Base-by-base conservation (phyloP, 2,113 vertebrate species). In the Psephotus haematonotus region DNA sequence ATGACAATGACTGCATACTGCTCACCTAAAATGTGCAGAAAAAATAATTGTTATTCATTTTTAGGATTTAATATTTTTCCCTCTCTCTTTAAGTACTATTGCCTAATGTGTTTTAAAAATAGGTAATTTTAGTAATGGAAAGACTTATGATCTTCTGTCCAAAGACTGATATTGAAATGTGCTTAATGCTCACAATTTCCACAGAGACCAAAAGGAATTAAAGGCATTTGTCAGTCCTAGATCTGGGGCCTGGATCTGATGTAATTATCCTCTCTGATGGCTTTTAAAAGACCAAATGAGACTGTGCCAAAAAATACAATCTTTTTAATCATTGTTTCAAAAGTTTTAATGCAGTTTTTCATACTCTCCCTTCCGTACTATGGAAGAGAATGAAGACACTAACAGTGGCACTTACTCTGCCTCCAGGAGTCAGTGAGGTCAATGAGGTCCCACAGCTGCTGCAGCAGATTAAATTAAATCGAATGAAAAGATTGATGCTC, bases 11-110 rank as follows among this genome's bases (percentile, higher is more conserved):
- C 28, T 77, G 47, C 35, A 31, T 1, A 3, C 43, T 17, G 37
- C 63, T 80, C 49, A 65, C 87, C 57, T 46, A 62, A 27, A 74
- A 81, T 0, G 1, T 14, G 39, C 49, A 74, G 71, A 27, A 76
- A 88, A 97, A 94, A 96, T 86, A 80, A 76, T 77, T 84, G 55
- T 77, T 86, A 78, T 35, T 85, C 70, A 39, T 72, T 72, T 87
- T 92, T 82, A 87, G 44, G 65, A 72, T 60, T 87, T 67, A 18
- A 20, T 64, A 5, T 92, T 86, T 53, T 20, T 13, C 2, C 1
- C 16, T 47, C 7, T 39, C 53, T 39, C 67, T n/a, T 57, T 49
- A n/a, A 83, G 76, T 35, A 5, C 17, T 28, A 17, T 60, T 1
- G 5, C 68, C 37, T 81, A 43, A 82, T 8, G 13, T 20, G 25